phyloP scores from a whole-genome alignment of 2,113 vertebrate genomes.

The Saccopteryx bilineata region DNA sequence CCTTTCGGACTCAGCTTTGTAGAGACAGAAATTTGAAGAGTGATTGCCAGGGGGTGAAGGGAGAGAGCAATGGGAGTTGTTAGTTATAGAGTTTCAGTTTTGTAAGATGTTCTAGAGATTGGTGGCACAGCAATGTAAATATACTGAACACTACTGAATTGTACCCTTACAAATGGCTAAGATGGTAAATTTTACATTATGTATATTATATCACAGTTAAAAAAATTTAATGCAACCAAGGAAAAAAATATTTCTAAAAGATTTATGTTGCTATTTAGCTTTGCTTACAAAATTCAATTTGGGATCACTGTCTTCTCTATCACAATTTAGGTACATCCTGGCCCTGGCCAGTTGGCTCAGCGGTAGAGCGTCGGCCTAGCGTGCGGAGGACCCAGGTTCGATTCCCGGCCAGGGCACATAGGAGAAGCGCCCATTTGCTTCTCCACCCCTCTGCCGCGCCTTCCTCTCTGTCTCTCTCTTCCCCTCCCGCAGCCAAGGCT shows the following conservation, averaged over 20 bases:
- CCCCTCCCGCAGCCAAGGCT: no score
- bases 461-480: no score
- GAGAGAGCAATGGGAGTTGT: background rate
- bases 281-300: background rate
- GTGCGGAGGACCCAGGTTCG: no score
- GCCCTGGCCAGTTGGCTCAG: no score
- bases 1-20: background rate
- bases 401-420: no score
- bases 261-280: background rate
- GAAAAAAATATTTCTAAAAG: background rate
- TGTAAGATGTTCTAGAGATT: background rate
- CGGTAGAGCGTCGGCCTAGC: no score
- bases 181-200: background rate
- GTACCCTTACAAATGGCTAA: background rate
- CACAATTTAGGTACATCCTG: background rate
- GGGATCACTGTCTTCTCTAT: background rate
- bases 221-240: conserved; percentile 8
- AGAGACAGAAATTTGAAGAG: background rate
- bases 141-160: background rate
- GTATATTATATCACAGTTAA: background rate
- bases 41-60: background rate
- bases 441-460: no score
- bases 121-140: background rate
- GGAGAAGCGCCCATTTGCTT: no score
- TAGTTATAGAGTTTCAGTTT: background rate